These are phyloP conservation scores for Peromyscus leucopus DNA, from an alignment of 2,113 vertebrate genomes.

Conservation along the genomic window DNA sequence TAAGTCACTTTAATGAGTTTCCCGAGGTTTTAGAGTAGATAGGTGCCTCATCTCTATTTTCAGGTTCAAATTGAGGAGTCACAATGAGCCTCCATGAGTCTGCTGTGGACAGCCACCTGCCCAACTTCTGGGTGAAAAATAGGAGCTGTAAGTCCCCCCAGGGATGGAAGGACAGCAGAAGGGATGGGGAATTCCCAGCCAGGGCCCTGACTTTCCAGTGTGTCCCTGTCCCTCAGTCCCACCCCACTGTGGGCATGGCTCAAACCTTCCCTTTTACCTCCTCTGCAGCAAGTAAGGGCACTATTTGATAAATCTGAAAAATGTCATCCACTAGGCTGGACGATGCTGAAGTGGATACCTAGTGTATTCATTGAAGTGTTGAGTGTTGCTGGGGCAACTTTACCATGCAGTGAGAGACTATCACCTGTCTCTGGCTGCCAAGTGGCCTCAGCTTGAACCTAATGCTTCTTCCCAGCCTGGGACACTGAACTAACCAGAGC, in stretches of 20 bases:
- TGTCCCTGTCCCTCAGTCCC: not conserved
- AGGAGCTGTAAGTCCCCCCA: too few species aligned
- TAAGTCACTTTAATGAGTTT: not conserved
- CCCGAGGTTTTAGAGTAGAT: not conserved
- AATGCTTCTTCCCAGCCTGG: accelerated
- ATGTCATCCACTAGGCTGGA: not conserved
- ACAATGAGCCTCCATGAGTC: not conserved
- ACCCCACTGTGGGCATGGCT: not conserved
- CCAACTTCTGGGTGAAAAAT: not conserved
- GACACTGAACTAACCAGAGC: not conserved
- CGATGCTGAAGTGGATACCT: not conserved
- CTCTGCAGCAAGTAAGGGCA: not conserved
- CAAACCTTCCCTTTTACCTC: not conserved
- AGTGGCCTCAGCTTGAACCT: not conserved
- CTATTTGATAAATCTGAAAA: not conserved
- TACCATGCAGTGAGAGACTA: not conserved
- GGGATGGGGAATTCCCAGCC: not conserved
- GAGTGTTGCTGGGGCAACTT: not conserved
- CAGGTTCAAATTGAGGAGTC: not conserved
- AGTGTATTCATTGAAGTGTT: not conserved
- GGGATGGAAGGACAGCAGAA: not conserved
- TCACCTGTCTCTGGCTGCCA: not conserved
- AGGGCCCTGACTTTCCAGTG: not conserved
- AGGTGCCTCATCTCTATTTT: conserved; percentile 27
- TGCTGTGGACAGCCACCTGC: not conserved